phyloP scores from a whole-genome alignment of 1,140 invertebrate species.

The Campoletis sonorensis region DNA sequence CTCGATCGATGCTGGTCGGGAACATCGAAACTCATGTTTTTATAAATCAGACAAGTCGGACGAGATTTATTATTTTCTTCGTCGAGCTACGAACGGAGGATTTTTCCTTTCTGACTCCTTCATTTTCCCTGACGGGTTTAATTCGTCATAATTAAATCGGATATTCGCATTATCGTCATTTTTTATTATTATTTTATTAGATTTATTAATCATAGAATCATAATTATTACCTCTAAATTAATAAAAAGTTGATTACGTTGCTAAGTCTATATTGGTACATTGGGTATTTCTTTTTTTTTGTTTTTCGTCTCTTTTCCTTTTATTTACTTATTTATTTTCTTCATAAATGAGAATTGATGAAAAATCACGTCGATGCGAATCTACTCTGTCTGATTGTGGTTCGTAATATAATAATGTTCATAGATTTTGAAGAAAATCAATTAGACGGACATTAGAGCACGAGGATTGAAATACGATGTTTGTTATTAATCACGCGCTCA shows the following conservation, averaged over 20 bases:
- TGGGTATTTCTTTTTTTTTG: slow-evolving; percentile 23
- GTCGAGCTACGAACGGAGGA: background rate
- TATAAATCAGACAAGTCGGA: background rate
- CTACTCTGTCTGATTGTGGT: background rate
- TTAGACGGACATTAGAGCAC: background rate
- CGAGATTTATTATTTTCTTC: background rate
- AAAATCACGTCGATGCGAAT: slow-evolving; percentile 4
- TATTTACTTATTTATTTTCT: slow-evolving; percentile 17
- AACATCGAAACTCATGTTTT: background rate
- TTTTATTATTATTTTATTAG: slow-evolving; percentile 45
- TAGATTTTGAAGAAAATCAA: background rate
- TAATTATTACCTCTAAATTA: slow-evolving; percentile 64
- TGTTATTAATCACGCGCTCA: too few species aligned
- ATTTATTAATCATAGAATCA: slow-evolving; percentile 49
- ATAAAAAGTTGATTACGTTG: slow-evolving; percentile 65
- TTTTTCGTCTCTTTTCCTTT: too few species aligned
- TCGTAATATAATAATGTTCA: slow-evolving; percentile 4
- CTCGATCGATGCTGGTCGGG: slow-evolving; percentile 3
- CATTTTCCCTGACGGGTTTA: background rate
- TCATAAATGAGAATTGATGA: background rate
- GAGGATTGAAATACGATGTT: too few species aligned
- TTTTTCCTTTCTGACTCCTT: background rate
- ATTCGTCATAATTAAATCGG: slow-evolving; percentile 16
- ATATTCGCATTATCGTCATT: slow-evolving; percentile 43
- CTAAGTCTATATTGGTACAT: slow-evolving; percentile 55